Evolutionary conservation across 2,797 vertebrate genomes (phyloP).

Genomic region (Eutrigla gurnardus): DNA sequence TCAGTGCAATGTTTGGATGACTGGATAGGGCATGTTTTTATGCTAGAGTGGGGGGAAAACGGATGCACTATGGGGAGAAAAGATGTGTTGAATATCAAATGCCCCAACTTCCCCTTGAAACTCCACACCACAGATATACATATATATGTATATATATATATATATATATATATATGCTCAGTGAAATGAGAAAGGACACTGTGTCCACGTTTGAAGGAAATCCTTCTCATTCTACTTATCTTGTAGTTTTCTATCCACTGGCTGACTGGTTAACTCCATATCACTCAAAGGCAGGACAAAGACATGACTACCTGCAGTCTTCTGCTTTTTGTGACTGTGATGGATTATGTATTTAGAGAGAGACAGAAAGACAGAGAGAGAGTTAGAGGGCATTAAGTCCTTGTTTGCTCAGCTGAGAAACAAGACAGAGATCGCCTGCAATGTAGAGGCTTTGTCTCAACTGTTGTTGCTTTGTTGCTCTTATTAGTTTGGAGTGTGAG

Average conservation of each 20-base stretch:
- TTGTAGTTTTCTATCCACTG: constrained; percentile 23
- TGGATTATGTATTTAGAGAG: constrained; percentile 64
- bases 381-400: constrained; percentile 50
- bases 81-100: constrained; percentile 43
- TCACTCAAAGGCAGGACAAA: constrained; percentile 39
- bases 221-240: constrained; percentile 4
- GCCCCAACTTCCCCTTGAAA: constrained; percentile 28
- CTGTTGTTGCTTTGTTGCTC: background rate
- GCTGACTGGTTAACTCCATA: constrained; percentile 36
- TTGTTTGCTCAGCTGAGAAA: constrained; percentile 50
- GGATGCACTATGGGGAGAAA: background rate
- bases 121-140: constrained; percentile 24
- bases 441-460: constrained; percentile 18
- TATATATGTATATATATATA: background rate
- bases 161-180: constrained; percentile 12
- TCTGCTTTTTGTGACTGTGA: constrained; percentile 63
- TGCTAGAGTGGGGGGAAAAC: constrained; percentile 26
- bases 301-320: constrained; percentile 56
- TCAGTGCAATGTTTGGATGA: constrained; percentile 26
- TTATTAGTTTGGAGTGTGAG: background rate
- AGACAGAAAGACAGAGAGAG: constrained; percentile 44
- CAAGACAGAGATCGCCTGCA: constrained; percentile 29
- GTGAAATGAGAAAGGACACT: constrained; percentile 6
- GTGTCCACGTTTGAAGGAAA: constrained; percentile 22
- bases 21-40: constrained; percentile 27